These are phyloP conservation scores for Drosophila anomalipes DNA, from an alignment of 2,888 invertebrate genomes.

Conservation along the genomic window DNA sequence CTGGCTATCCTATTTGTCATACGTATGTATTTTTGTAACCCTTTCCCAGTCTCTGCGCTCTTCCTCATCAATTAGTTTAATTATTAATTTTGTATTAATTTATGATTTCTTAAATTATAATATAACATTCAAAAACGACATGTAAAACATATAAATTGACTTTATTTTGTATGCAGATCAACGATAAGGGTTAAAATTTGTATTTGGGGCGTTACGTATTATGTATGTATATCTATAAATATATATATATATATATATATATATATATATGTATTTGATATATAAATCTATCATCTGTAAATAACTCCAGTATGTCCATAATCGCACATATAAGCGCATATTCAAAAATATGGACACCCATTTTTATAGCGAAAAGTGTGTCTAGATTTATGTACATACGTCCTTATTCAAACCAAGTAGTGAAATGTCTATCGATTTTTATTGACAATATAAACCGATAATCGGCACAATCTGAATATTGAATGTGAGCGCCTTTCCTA, in stretches of 20 bases:
- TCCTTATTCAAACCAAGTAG: background rate
- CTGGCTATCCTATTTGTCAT: conserved; percentile 50
- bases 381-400: background rate
- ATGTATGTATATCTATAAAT: background rate
- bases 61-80: conserved; percentile 79
- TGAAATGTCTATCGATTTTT: background rate
- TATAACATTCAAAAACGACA: conserved; percentile 72
- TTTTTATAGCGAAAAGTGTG: background rate
- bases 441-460: background rate
- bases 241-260: no score
- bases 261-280: no score
- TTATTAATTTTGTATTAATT: conserved; percentile 84
- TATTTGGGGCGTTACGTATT: background rate
- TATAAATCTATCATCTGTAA: background rate
- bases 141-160: conserved; percentile 17
- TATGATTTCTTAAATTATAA: conserved; percentile 80
- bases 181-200: background rate
- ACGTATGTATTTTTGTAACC: conserved; percentile 57
- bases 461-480: background rate
- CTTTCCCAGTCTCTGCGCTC: conserved; percentile 50
- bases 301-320: background rate
- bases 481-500: background rate
- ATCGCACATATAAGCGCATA: background rate
- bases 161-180: conserved; percentile 1
- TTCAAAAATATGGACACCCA: background rate